A percentile compares a stretch with the other conserved stretches of the same genome.
Evolutionary conservation across 37 sponge, comb jelly and placozoan species (phyloP).

Genomic region (Mnemiopsis leidyi): DNA sequence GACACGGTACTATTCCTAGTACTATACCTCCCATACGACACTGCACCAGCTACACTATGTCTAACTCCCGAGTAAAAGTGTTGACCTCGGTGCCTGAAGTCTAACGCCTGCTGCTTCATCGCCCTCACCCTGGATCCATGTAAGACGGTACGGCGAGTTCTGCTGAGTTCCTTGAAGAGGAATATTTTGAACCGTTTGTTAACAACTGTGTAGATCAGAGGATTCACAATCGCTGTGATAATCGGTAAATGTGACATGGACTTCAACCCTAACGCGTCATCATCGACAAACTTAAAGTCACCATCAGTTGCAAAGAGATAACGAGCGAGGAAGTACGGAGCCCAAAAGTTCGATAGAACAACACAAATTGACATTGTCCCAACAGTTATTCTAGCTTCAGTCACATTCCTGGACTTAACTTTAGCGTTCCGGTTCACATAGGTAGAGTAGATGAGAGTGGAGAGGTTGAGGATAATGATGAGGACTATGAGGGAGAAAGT

Average conservation of each 20-base stretch:
- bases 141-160: background rate
- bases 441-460: background rate
- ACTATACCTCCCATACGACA: too few relatives aligned
- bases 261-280: background rate
- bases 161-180: background rate
- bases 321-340: background rate
- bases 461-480: background rate
- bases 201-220: background rate
- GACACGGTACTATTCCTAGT: too few relatives aligned
- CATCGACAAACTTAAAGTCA: background rate
- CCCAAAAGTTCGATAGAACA: background rate
- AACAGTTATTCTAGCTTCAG: background rate
- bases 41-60: background rate
- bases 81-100: background rate
- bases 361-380: background rate
- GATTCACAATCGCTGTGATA: background rate
- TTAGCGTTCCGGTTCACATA: background rate
- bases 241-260: background rate
- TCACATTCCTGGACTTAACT: background rate
- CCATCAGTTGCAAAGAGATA: background rate
- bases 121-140: background rate
- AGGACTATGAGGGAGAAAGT: background rate
- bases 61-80: background rate
- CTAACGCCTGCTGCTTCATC: background rate
- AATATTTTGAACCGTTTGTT: background rate